Evolutionary conservation across 2,888 invertebrate genomes (phyloP).

Genomic region (Lycaena phlaeas): DNA sequence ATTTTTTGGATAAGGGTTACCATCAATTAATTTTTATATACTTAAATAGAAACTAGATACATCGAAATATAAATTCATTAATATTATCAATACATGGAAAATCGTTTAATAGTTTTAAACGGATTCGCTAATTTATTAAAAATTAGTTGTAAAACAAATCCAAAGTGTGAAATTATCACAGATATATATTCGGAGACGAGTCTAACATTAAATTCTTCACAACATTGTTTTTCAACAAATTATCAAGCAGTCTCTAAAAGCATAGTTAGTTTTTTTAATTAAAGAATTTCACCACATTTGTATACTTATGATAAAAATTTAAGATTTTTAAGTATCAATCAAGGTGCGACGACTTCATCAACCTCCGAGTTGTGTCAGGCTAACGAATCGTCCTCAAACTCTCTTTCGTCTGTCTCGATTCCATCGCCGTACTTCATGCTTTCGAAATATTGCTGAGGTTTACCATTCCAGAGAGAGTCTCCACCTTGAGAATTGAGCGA

Average conservation of each 20-base stretch:
- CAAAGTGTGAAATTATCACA: constrained; percentile 38
- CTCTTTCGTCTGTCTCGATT: constrained; percentile 20
- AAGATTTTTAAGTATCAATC: too few species aligned
- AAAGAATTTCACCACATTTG: too few species aligned
- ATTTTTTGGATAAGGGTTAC: neutral
- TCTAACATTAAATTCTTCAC: constrained; percentile 9
- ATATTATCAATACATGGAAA: constrained; percentile 16
- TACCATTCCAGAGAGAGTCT: constrained; percentile 72
- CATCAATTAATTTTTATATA: neutral
- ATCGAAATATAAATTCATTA: constrained; percentile 12
- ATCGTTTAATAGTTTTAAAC: constrained; percentile 10
- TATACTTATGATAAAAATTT: too few species aligned
- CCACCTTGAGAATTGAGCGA: constrained; percentile 36
- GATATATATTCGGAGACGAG: constrained; percentile 24
- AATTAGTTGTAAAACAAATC: constrained; percentile 12
- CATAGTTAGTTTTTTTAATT: too few species aligned
- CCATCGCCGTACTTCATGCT: constrained; percentile 73
- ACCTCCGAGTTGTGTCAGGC: constrained; percentile 23
- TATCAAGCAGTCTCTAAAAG: too few species aligned
- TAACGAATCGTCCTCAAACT: constrained; percentile 51
- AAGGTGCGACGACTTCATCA: too few species aligned
- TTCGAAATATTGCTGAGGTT: constrained; percentile 75
- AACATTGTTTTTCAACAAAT: neutral
- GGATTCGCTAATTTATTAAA: constrained; percentile 1
- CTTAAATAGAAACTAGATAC: constrained; percentile 14